Conservation (phyloP, 2,888 invertebrate genomes). For the Nebria brevicollis region DNA sequence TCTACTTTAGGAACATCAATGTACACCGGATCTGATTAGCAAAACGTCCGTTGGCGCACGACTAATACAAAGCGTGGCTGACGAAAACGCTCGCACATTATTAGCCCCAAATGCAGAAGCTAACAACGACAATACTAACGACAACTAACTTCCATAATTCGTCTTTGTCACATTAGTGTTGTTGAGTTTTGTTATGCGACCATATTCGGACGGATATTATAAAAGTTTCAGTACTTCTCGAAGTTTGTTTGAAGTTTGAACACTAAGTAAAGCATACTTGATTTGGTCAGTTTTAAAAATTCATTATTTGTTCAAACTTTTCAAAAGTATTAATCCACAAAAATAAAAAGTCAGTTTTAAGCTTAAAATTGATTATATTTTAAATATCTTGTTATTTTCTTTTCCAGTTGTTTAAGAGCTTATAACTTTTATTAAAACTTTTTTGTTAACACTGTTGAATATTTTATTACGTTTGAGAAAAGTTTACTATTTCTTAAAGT, state of each 20-base stretch:
- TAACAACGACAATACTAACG: not conserved
- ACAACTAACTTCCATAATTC: not conserved
- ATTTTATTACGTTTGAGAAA: not conserved
- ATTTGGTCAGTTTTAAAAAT: not conserved
- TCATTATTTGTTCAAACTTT: not conserved
- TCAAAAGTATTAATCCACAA: not conserved
- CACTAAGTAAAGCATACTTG: not conserved
- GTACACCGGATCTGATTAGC: not conserved
- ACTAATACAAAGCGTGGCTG: not conserved
- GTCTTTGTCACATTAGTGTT: slow-evolving; percentile 1
- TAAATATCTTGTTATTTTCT: not conserved
- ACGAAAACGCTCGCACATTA: not conserved
- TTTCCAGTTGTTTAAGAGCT: not conserved
- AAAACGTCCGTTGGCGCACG: not conserved
- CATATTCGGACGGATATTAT: not conserved
- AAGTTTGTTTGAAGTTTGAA: not conserved
- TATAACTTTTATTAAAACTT: not conserved
- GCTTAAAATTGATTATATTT: not conserved
- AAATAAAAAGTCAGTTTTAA: not conserved
- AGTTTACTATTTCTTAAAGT: not conserved
- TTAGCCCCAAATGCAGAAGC: not conserved
- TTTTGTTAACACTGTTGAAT: not conserved
- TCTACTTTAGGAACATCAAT: not conserved
- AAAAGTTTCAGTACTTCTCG: not conserved
- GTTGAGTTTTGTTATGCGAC: not conserved